Evolutionary conservation across 2,113 vertebrate species (phyloP).

Genomic region (Copsychus sechellarum): DNA sequence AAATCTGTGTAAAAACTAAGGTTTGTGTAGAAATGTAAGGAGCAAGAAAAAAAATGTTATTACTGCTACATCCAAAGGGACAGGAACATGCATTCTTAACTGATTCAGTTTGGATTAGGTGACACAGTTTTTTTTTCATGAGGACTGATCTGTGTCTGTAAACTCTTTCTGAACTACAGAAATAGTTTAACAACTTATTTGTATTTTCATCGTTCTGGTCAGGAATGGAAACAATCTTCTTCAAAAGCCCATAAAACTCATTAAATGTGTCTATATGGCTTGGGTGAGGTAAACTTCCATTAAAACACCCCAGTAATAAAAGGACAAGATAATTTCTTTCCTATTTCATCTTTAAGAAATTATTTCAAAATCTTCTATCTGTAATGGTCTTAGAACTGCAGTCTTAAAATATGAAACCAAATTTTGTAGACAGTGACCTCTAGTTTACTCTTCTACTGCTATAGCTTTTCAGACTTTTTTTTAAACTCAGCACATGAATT

Average conservation of each 20-base stretch:
- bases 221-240: not conserved
- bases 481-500: not conserved
- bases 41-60: not conserved
- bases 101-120: not conserved
- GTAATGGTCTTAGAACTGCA: not conserved
- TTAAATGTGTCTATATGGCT: not conserved
- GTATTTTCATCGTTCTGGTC: not conserved
- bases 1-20: not conserved
- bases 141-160: not conserved
- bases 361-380: not conserved
- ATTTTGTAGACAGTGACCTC: not conserved
- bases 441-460: not conserved
- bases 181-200: not conserved
- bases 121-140: not conserved
- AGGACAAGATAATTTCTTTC: not conserved
- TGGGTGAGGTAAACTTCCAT: not conserved
- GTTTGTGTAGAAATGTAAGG: not conserved
- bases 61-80: not conserved
- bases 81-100: not conserved
- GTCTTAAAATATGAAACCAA: not conserved
- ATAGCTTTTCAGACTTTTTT: not conserved
- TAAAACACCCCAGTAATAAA: not conserved
- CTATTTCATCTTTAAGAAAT: not conserved
- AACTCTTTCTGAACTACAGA: not conserved
- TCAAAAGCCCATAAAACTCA: not conserved